Conservation (phyloP, 2,113 vertebrate species). For the Leptodactylus fuscus region DNA sequence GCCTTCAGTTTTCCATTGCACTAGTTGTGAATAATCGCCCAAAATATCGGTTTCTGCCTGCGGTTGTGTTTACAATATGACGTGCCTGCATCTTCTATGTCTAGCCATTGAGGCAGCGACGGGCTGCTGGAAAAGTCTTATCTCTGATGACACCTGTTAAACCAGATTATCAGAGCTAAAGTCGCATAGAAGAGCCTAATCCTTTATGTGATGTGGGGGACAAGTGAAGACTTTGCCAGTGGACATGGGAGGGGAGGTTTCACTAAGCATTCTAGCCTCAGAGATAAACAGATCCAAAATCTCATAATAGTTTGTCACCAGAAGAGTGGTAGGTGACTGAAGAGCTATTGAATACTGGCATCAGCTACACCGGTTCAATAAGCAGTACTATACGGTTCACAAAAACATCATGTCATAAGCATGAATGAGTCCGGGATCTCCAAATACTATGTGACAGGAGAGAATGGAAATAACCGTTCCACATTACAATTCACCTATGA, state of each 20-base stretch:
- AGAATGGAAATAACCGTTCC: background rate
- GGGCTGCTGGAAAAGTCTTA: slow-evolving; percentile 15
- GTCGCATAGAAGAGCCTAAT: slow-evolving; percentile 40
- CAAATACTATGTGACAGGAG: background rate
- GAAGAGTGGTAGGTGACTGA: background rate
- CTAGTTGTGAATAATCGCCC: too few relatives aligned
- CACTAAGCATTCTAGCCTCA: background rate
- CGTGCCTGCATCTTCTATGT: background rate
- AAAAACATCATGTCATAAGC: background rate
- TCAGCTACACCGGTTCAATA: background rate
- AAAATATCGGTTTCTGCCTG: too few relatives aligned
- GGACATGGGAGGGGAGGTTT: background rate
- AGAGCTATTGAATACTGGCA: background rate
- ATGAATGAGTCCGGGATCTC: background rate
- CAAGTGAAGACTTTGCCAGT: background rate
- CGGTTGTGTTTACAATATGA: too few relatives aligned
- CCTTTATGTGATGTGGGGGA: slow-evolving; percentile 29
- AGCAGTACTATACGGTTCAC: too few relatives aligned
- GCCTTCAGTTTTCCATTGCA: too few relatives aligned
- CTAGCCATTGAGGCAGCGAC: too few relatives aligned
- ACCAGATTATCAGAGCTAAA: slow-evolving; percentile 55
- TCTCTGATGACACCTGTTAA: slow-evolving; percentile 51
- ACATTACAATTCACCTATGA: background rate
- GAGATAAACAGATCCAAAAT: slow-evolving; percentile 28
- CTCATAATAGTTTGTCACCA: slow-evolving; percentile 9